A percentile compares a stretch with the other conserved stretches of the same genome.
Conservation (phyloP, 2,797 vertebrate species). For the Pipistrellus pipistrellus region DNA sequence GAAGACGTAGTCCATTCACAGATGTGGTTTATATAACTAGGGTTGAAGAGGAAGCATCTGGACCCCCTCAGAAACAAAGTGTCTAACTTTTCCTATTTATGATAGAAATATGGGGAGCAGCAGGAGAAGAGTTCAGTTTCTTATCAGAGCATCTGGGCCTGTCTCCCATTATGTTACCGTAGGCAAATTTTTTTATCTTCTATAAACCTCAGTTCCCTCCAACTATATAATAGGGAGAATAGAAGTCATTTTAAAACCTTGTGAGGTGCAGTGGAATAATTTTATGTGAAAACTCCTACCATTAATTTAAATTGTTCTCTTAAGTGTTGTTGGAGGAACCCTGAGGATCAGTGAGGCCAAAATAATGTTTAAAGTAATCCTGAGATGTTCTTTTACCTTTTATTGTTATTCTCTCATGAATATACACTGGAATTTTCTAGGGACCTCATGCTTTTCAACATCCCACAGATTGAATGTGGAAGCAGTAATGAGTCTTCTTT, state of each 20-base stretch:
- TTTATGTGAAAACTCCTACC: constrained; percentile 16
- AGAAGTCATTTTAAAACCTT: constrained; percentile 26
- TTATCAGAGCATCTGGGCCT: background rate
- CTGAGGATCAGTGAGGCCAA: background rate
- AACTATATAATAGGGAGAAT: background rate
- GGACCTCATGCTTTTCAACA: background rate
- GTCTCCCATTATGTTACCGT: background rate
- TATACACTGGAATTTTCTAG: background rate
- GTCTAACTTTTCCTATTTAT: background rate
- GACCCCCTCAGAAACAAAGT: background rate
- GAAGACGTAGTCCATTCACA: background rate
- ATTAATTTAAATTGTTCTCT: background rate
- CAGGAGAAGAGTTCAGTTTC: background rate
- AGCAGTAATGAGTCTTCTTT: background rate
- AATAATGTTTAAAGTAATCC: constrained; percentile 8
- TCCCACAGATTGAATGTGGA: background rate
- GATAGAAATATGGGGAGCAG: background rate
- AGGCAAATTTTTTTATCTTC: background rate
- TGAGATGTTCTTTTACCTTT: constrained; percentile 4
- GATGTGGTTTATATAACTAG: background rate
- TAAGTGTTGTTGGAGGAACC: background rate
- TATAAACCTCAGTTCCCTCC: background rate
- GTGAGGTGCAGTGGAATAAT: background rate
- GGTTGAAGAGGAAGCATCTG: constrained; percentile 1
- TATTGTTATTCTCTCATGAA: background rate